Evolutionary conservation across 2,888 invertebrate genomes (phyloP), one percentile per base, ranked within the genome.

Genomic region (Drosophila neotestacea): DNA sequence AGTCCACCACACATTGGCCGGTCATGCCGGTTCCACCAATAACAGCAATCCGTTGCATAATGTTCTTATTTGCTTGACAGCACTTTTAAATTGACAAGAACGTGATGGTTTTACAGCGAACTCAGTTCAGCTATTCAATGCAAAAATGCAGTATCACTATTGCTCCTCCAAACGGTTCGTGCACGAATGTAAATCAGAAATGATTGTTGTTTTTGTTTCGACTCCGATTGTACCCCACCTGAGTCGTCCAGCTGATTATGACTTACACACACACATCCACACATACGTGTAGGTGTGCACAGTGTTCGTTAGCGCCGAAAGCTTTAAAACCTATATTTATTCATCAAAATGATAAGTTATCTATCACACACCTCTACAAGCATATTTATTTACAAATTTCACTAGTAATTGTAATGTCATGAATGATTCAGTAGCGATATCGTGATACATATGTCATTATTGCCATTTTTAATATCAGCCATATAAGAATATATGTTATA

Each of bases 1-100:
- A 94, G 89, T 96, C 95, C 1, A 96, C 93, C 6, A 95, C 95
- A 91, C 96, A 96, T 64, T 96, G 93, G 38, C 97, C 97, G 74
- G 97, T 96, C 94, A 95, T 95, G 54, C 92, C 97, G 79, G 97
- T 96, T 11, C 96, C 95, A 68, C 97, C 97, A 90, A 97, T 96
- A 88, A 97, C 95, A 58, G 96, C 96, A 80, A 97, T 94, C 92
- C 95, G 96, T 92, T 95, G 95, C 96, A 96, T 96, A 81, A 86
- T 86, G 51, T 27, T 58, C 1, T 27, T 28, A n/a, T 48, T 70
- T 16, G 4, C n/a, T 27, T 32, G 39, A 34, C 6, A 54, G 28
- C 41, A 13, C 27, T 28, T 28, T 55, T 6, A 22, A 51, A n/a
- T 28, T 13, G 30, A 60, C 52, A 28, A 30, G 7, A 51, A 41